Conservation (phyloP, 1,140 invertebrate species). For the Gryon sp. region DNA sequence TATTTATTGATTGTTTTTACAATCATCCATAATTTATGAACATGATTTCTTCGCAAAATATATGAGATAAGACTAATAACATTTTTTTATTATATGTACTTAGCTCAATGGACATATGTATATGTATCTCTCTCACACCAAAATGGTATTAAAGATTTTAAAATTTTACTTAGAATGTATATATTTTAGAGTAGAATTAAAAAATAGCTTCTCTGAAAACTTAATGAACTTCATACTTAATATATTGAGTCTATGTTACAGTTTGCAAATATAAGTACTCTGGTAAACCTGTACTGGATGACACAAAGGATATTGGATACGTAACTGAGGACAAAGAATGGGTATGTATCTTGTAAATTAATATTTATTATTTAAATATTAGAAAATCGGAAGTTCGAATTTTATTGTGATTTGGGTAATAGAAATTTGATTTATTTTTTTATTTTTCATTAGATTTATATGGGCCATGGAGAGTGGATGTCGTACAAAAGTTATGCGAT, state of each 20-base stretch:
- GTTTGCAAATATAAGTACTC: conserved; percentile 49
- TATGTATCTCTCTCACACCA: conserved; percentile 23
- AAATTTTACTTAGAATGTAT: not conserved
- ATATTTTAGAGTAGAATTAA: too few relatives aligned
- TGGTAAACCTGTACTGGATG: conserved; percentile 40
- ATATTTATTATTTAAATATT: too few relatives aligned
- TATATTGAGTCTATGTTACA: conserved; percentile 32
- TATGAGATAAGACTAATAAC: too few relatives aligned
- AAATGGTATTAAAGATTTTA: not conserved
- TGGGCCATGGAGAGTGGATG: conserved; percentile 57
- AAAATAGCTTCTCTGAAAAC: too few relatives aligned
- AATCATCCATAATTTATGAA: too few relatives aligned
- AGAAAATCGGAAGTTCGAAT: too few relatives aligned
- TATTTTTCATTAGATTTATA: conserved; percentile 38
- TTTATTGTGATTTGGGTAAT: too few relatives aligned
- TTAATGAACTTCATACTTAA: conserved; percentile 10
- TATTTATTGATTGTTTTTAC: too few relatives aligned
- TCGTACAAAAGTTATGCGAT: conserved; percentile 49
- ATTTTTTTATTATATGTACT: too few relatives aligned
- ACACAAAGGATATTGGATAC: conserved; percentile 42
- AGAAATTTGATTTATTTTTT: too few relatives aligned
- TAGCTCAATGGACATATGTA: conserved; percentile 5
- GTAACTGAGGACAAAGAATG: conserved; percentile 53
- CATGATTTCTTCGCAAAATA: too few relatives aligned
- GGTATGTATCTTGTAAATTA: too few relatives aligned